phyloP scores from a whole-genome alignment of 2,888 invertebrate species.

The Leucophenga montana region DNA sequence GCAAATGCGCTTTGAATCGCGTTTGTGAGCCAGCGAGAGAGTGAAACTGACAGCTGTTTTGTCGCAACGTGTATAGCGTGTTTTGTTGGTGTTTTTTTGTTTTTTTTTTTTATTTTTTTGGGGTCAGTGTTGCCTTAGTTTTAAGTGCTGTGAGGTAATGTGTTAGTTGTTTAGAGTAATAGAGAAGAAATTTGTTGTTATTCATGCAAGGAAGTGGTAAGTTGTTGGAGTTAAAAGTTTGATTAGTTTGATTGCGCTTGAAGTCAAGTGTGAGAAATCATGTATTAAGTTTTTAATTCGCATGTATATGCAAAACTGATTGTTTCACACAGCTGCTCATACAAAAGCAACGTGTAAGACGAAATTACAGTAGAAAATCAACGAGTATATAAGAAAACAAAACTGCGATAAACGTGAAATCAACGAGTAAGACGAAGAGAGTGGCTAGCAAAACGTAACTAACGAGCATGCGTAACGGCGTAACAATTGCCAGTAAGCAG shows the following conservation, averaged over 20 bases:
- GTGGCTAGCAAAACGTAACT: no score
- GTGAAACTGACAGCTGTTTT: slow-evolving; percentile 12
- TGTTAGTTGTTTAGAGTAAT: background rate
- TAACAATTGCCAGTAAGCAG: no score
- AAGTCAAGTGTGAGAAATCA: background rate
- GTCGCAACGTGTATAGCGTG: background rate
- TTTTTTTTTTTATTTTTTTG: background rate
- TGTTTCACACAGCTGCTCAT: no score
- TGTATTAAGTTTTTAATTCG: no score
- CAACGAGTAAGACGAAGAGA: no score
- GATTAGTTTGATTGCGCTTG: background rate
- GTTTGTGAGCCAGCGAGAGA: background rate
- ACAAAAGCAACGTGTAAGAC: no score
- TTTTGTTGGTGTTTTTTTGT: background rate
- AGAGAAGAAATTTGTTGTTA: background rate
- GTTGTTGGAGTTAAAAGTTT: background rate
- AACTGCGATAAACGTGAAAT: no score
- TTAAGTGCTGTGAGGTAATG: background rate
- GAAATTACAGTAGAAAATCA: no score
- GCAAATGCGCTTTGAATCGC: no score
- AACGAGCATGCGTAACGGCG: no score
- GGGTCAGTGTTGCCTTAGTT: slow-evolving; percentile 4
- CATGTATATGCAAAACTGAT: no score
- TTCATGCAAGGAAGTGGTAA: background rate
- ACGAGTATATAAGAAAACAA: no score